Conservation (phyloP, 2,113 vertebrate genomes). For the Rhegmatorhina hoffmannsi region DNA sequence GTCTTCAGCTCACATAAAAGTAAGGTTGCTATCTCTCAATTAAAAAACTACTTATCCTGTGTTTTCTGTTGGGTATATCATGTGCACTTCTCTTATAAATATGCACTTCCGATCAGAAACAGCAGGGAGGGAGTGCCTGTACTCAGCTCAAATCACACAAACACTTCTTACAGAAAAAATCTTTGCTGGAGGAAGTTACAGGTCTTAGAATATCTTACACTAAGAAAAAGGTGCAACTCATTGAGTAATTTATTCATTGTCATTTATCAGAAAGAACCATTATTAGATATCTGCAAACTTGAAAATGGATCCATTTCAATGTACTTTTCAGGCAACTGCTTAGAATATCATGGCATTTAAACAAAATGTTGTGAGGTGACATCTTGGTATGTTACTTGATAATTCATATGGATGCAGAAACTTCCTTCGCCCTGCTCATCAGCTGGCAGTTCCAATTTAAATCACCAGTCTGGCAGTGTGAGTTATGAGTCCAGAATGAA, state of each 20-base stretch:
- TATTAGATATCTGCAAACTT: neutral
- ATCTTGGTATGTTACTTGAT: neutral
- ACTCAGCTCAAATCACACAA: neutral
- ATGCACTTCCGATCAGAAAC: neutral
- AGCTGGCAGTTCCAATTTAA: neutral
- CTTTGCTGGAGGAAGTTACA: neutral
- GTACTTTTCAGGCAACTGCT: neutral
- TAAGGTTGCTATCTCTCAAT: neutral
- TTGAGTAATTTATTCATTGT: neutral
- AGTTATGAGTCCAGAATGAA: neutral
- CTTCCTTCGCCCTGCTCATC: neutral
- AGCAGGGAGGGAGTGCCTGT: neutral
- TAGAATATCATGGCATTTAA: conserved; percentile 5
- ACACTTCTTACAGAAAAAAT: neutral
- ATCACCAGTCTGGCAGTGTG: neutral
- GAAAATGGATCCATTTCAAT: neutral
- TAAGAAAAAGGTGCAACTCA: neutral
- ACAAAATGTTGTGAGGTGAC: neutral
- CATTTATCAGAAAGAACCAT: neutral
- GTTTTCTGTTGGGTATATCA: neutral
- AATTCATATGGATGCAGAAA: neutral
- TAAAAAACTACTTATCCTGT: neutral
- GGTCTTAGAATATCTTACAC: neutral
- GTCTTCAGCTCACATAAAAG: neutral
- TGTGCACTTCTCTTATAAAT: neutral